phyloP scores from a whole-genome alignment of 2,888 invertebrate species.

The Sclerodermus sp. region DNA sequence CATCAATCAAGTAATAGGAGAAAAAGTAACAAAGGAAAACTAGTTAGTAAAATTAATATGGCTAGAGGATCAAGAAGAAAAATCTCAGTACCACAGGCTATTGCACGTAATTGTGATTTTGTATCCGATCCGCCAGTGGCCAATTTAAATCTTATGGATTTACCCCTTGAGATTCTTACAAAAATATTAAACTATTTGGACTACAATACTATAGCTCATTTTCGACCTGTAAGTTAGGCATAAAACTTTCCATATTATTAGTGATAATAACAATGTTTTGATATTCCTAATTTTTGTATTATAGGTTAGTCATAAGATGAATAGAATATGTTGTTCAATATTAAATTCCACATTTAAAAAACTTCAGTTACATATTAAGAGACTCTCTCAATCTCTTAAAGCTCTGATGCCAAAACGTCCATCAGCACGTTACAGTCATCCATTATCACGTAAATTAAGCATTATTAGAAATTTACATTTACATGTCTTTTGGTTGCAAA shows the following conservation, averaged over 20 bases:
- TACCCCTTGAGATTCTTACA: slow-evolving; percentile 79
- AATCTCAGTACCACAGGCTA: slow-evolving; percentile 37
- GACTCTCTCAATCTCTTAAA: slow-evolving; percentile 84
- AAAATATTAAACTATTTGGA: slow-evolving; percentile 76
- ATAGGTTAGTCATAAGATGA: slow-evolving; percentile 82
- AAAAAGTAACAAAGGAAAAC: slow-evolving; percentile 49
- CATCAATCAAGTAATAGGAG: slow-evolving; percentile 61
- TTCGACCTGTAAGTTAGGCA: slow-evolving; percentile 71
- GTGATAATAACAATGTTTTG: not conserved
- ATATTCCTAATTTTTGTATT: slow-evolving; percentile 23
- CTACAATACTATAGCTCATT: slow-evolving; percentile 76
- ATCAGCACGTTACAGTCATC: slow-evolving; percentile 87
- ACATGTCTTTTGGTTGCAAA: slow-evolving; percentile 85
- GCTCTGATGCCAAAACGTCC: slow-evolving; percentile 89
- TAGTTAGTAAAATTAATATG: slow-evolving; percentile 41
- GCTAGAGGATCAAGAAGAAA: slow-evolving; percentile 38
- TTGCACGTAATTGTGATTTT: slow-evolving; percentile 26
- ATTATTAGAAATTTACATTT: slow-evolving; percentile 92
- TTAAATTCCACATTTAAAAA: slow-evolving; percentile 85
- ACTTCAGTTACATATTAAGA: slow-evolving; percentile 81
- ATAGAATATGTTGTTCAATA: slow-evolving; percentile 75
- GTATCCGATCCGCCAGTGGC: slow-evolving; percentile 29
- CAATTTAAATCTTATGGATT: slow-evolving; percentile 64
- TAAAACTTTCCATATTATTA: not conserved
- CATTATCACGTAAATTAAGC: slow-evolving; percentile 87